Conservation (phyloP, 2,113 vertebrate genomes). For the Geothlypis trichas region DNA sequence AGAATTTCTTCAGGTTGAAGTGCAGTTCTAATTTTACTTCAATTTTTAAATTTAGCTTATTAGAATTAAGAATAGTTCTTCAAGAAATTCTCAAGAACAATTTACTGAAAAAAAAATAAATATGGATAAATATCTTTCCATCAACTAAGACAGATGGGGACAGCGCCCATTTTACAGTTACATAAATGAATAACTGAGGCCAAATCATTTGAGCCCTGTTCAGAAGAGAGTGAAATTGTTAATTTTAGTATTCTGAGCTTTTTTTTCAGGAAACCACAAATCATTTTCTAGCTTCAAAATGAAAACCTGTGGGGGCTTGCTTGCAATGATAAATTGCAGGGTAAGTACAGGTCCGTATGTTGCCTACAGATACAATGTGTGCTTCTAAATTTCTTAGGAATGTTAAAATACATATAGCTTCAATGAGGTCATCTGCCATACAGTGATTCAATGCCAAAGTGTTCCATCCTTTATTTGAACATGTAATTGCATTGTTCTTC, state of each 20-base stretch:
- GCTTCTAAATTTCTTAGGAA: neutral
- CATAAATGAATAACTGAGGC: neutral
- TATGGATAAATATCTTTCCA: neutral
- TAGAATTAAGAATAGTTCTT: neutral
- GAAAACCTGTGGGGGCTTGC: neutral
- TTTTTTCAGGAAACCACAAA: neutral
- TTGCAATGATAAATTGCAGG: neutral
- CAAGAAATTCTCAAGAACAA: neutral
- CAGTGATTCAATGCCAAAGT: neutral
- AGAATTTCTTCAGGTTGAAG: neutral
- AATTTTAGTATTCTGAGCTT: neutral
- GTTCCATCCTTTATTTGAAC: neutral
- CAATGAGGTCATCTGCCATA: neutral
- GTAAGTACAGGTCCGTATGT: neutral
- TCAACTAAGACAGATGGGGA: neutral
- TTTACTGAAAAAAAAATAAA: neutral
- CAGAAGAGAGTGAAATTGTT: neutral
- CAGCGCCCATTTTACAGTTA: neutral
- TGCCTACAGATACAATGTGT: neutral
- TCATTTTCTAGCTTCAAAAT: neutral
- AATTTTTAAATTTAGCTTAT: neutral
- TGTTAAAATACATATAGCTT: neutral
- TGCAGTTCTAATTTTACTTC: neutral
- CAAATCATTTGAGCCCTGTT: neutral
- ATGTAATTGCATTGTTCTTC: neutral